These are phyloP conservation scores for Tarsius wallacei DNA, from an alignment of 2,797 vertebrate genomes.

Conservation along the genomic window DNA sequence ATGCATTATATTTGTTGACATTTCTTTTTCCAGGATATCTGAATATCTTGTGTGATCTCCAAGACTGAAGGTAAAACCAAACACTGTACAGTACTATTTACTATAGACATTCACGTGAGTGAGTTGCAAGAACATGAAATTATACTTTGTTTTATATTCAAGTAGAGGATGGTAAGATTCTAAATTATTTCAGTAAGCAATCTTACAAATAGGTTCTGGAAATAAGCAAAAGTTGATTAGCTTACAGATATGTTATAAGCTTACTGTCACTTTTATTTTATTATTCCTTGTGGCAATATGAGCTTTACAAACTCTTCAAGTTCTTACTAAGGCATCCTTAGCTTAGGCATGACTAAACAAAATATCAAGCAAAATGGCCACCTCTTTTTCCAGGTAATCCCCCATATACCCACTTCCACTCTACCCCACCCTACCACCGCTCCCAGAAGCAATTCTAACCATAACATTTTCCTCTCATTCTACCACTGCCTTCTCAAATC, in stretches of 20 bases:
- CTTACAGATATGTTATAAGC: conserved; percentile 31
- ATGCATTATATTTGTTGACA: not conserved
- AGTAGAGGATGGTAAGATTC: conserved; percentile 12
- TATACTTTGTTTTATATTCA: conserved; percentile 31
- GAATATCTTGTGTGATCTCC: conserved; percentile 37
- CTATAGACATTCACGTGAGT: not conserved
- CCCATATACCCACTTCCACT: not conserved
- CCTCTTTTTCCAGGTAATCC: not conserved
- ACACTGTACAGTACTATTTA: not conserved
- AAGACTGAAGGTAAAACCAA: conserved; percentile 53
- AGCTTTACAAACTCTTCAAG: conserved; percentile 39
- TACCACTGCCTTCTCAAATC: not conserved
- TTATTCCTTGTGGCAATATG: not conserved
- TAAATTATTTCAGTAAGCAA: conserved; percentile 35
- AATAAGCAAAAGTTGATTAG: conserved; percentile 15
- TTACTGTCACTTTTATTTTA: conserved; percentile 41
- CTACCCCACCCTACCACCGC: not conserved
- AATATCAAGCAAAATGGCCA: conserved; percentile 32
- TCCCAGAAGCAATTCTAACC: not conserved
- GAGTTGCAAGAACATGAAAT: conserved; percentile 43
- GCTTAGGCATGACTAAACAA: not conserved
- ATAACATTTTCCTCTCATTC: not conserved
- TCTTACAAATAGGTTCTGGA: conserved; percentile 4
- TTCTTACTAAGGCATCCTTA: not conserved
- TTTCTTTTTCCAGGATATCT: conserved; percentile 9